Evolutionary conservation across 2,888 invertebrate genomes (phyloP), one percentile per base, ranked within the genome.

Genomic region (Brachylomia viminalis): DNA sequence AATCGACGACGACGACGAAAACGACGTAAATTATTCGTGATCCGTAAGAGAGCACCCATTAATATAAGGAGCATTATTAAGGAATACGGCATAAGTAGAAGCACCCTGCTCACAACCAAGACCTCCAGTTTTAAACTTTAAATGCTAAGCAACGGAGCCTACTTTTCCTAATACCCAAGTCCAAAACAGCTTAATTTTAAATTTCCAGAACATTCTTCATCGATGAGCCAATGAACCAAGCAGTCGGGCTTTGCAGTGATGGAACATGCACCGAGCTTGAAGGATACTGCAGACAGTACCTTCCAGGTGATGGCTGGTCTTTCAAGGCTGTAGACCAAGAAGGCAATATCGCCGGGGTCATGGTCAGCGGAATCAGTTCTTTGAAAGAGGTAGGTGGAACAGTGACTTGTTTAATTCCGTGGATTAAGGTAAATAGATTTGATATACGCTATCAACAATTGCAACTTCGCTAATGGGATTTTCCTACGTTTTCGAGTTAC

Each of bases 201-300:
- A 58, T 52, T 94, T 94, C 42, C 91, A 96, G 96, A 79, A 96
- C 96, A 30, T 97, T 97, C 92, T 97, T 97, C 93, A 91, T 97
- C 38, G 97, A 97, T 80, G 97, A 97, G 83, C 97, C 97, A 0
- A 91, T 97, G 64, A 97, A 97, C 91, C 92, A 96, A 70, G 94
- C 96, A 13, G 93, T 97, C 1, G 94, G 95, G 0, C 91, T 97
- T 1, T 96, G 96, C 45, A 92, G 89, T 42, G 88, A 89, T 17
- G 92, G 95, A 20, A 93, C 94, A 0, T 97, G 97, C 84, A 72
- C 92, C 1, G 98, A 98, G 86, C 92, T 98, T 38, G 98, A 98
- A 84, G 97, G 97, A 1, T 98, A 97, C 90, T 97, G 97, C 82
- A 90, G 92, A 10, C 93, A 97, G 38, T 95, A 97, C 0, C 88